These are phyloP conservation scores for Stomatorhinus ivindoensis DNA, from an alignment of 2,113 vertebrate species.

Conservation along the genomic window DNA sequence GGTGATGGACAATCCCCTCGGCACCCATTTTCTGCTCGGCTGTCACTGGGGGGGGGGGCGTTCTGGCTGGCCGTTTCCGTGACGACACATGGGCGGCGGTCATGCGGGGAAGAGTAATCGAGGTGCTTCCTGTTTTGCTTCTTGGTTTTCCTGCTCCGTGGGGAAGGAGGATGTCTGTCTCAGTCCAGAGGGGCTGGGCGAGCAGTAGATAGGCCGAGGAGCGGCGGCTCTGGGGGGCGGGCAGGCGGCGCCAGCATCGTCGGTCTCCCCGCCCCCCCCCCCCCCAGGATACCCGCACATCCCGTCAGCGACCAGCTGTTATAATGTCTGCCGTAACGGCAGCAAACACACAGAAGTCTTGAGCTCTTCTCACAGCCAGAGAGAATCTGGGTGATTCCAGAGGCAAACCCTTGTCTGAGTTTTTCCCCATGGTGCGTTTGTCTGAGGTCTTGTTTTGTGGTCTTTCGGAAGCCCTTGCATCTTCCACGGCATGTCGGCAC, in stretches of 20 bases:
- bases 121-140: slow-evolving; percentile 8
- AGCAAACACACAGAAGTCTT: too few relatives aligned
- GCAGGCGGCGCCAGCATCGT: too few relatives aligned
- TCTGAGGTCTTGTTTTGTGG: neutral
- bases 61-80: neutral
- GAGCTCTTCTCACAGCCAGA: neutral
- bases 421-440: neutral
- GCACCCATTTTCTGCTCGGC: neutral
- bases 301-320: neutral
- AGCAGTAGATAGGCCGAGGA: neutral
- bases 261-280: too few relatives aligned
- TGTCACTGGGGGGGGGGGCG: too few relatives aligned
- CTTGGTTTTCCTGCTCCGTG: neutral
- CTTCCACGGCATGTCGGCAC: neutral
- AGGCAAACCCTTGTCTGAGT: neutral
- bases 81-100: neutral
- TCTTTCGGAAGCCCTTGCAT: neutral
- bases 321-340: neutral
- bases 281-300: neutral
- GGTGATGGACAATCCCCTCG: neutral
- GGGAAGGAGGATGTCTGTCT: neutral
- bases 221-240: neutral
- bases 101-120: neutral
- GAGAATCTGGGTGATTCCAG: neutral
- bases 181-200: neutral